Evolutionary conservation across 2,797 vertebrate genomes (phyloP).

Genomic region (Steatocranus sp.): DNA sequence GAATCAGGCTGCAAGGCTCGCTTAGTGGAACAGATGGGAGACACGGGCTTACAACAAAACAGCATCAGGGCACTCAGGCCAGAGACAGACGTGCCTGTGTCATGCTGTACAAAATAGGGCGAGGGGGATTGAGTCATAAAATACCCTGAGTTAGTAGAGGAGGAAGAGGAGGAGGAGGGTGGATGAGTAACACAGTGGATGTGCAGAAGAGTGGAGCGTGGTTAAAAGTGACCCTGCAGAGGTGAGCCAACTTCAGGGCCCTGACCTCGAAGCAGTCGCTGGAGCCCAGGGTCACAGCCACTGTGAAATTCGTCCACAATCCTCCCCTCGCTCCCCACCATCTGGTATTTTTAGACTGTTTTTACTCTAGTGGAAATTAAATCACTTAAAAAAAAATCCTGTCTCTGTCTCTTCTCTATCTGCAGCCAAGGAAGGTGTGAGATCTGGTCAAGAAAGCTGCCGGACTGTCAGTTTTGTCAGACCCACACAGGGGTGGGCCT

Average conservation of each 20-base stretch:
- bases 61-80: constrained; percentile 19
- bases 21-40: constrained; percentile 52
- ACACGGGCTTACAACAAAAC: constrained; percentile 33
- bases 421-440: constrained; percentile 36
- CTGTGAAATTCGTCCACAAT: constrained; percentile 11
- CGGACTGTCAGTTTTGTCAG: background rate
- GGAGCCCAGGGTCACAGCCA: background rate
- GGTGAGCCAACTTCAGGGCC: background rate
- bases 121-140: constrained; percentile 44
- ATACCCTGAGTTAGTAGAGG: background rate
- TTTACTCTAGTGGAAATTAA: constrained; percentile 28
- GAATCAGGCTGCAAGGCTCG: constrained; percentile 28
- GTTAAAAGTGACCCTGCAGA: constrained; percentile 1
- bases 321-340: background rate
- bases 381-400: constrained; percentile 28
- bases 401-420: background rate
- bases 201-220: background rate
- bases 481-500: constrained; percentile 17
- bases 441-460: background rate
- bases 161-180: background rate
- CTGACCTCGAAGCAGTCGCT: background rate
- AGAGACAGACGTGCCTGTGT: constrained; percentile 9
- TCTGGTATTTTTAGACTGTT: constrained; percentile 27
- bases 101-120: constrained; percentile 16
- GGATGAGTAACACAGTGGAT: background rate